Percentiles rank a stretch among this genome's conserved stretches.
Conservation (phyloP, 2,888 invertebrate species). For the Melanotus villosus region DNA sequence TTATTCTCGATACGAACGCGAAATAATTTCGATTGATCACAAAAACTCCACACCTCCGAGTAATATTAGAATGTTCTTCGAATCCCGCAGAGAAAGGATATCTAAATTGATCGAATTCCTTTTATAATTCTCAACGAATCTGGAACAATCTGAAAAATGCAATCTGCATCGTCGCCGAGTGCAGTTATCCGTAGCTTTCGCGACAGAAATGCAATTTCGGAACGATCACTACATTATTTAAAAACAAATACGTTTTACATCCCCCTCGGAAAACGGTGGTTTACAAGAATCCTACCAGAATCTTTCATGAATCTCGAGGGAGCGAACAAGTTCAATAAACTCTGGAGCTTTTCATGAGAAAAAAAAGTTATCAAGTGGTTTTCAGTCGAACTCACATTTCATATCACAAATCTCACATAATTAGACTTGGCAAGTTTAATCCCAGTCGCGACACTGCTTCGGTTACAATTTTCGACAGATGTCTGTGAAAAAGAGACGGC, state of each 20-base stretch:
- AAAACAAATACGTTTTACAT: constrained; percentile 27
- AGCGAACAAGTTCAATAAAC: constrained; percentile 27
- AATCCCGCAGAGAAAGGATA: too few relatives aligned
- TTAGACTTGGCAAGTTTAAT: constrained; percentile 31
- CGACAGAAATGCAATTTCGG: background rate
- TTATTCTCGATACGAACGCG: too few relatives aligned
- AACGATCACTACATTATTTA: constrained; percentile 15
- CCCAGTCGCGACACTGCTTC: constrained; percentile 6
- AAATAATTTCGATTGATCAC: too few relatives aligned
- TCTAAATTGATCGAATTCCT: background rate
- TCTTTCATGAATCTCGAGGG: constrained; percentile 4
- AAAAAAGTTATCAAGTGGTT: constrained; percentile 33
- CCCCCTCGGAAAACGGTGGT: constrained; percentile 9
- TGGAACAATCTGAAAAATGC: background rate
- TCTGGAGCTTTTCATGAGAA: background rate
- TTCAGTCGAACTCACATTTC: constrained; percentile 27
- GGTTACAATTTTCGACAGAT: constrained; percentile 27
- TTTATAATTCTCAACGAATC: background rate
- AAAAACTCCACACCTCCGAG: too few relatives aligned
- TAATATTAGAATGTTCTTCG: too few relatives aligned
- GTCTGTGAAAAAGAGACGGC: constrained; percentile 7
- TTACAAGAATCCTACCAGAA: constrained; percentile 20
- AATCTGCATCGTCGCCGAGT: constrained; percentile 1
- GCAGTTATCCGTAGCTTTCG: background rate
- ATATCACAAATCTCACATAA: constrained; percentile 29